These are phyloP conservation scores for Chydorus sphaericus DNA, from an alignment of 2,888 invertebrate species.

Conservation along the genomic window DNA sequence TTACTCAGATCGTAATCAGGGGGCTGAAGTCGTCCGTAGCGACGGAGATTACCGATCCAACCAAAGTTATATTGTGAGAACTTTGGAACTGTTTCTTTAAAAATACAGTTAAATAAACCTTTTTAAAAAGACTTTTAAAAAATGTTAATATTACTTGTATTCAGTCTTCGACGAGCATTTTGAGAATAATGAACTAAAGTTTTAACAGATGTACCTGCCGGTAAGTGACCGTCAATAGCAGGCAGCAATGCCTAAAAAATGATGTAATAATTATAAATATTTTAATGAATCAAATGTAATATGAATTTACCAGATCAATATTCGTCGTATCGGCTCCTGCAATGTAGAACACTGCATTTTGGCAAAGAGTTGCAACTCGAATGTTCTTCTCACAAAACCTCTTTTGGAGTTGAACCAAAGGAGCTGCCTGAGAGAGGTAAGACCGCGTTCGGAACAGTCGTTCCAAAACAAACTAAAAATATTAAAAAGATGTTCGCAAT, in stretches of 20 bases:
- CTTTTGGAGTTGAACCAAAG: not conserved
- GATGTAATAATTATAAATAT: not conserved
- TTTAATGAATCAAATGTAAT: too few species aligned
- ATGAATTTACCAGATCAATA: slow-evolving; percentile 28
- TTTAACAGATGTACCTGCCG: slow-evolving; percentile 26
- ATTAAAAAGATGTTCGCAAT: not conserved
- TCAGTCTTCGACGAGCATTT: slow-evolving; percentile 7
- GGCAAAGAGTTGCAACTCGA: slow-evolving; percentile 34
- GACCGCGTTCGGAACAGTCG: not conserved
- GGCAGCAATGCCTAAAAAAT: slow-evolving; percentile 25
- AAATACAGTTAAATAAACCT: not conserved
- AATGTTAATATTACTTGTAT: not conserved
- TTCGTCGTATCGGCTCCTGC: slow-evolving; percentile 35
- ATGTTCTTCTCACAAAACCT: not conserved
- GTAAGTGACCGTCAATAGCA: slow-evolving; percentile 26
- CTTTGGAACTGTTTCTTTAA: not conserved
- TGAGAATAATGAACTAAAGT: slow-evolving; percentile 26
- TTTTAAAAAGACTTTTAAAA: not conserved
- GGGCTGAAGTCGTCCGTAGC: slow-evolving; percentile 23
- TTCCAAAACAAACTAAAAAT: not conserved
- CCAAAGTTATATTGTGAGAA: slow-evolving; percentile 17
- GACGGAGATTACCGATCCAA: slow-evolving; percentile 11
- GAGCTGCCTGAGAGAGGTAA: not conserved
- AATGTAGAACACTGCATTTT: slow-evolving; percentile 47
- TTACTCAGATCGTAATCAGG: slow-evolving; percentile 25